These are phyloP conservation scores for Anagrus nilaparvatae DNA, from an alignment of 1,140 invertebrate species.

Conservation along the genomic window DNA sequence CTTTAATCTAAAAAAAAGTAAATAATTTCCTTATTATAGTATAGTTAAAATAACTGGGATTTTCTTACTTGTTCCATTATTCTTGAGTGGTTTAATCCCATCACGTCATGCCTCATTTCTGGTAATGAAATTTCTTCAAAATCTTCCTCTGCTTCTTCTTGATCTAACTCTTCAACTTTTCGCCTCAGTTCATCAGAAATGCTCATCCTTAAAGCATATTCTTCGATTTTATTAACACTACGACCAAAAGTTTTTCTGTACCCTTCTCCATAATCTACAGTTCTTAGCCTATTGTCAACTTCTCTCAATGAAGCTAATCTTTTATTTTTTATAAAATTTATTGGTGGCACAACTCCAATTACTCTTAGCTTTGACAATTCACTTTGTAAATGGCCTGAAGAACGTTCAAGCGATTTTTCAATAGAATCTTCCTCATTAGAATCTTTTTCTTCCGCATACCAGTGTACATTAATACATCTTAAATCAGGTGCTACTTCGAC, in stretches of 20 bases:
- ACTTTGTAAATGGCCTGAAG: slow-evolving; percentile 49
- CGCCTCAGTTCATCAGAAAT: slow-evolving; percentile 41
- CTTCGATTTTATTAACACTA: not conserved
- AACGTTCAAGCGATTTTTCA: slow-evolving; percentile 44
- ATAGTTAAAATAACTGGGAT: slow-evolving; percentile 9
- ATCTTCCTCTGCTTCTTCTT: slow-evolving; percentile 23
- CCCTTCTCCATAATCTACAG: slow-evolving; percentile 53
- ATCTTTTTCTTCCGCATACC: slow-evolving; percentile 47
- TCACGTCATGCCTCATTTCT: slow-evolving; percentile 57
- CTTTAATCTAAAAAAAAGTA: not conserved
- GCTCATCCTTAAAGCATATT: not conserved
- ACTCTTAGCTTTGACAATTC: slow-evolving; percentile 56
- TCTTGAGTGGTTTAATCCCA: slow-evolving; percentile 53
- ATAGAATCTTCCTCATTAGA: slow-evolving; percentile 16
- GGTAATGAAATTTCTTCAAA: slow-evolving; percentile 33
- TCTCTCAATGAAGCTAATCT: slow-evolving; percentile 39
- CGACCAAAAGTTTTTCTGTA: slow-evolving; percentile 34
- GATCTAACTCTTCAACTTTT: slow-evolving; percentile 22
- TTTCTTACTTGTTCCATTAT: slow-evolving; percentile 47
- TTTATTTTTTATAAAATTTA: slow-evolving; percentile 61
- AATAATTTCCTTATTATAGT: not conserved
- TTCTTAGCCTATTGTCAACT: slow-evolving; percentile 46
- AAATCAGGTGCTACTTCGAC: slow-evolving; percentile 56
- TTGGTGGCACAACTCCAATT: slow-evolving; percentile 59
- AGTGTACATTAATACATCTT: slow-evolving; percentile 54